Percentiles rank a stretch among this genome's conserved stretches.
Evolutionary conservation across 2,888 invertebrate genomes (phyloP).

Genomic region (Eurois occulta): DNA sequence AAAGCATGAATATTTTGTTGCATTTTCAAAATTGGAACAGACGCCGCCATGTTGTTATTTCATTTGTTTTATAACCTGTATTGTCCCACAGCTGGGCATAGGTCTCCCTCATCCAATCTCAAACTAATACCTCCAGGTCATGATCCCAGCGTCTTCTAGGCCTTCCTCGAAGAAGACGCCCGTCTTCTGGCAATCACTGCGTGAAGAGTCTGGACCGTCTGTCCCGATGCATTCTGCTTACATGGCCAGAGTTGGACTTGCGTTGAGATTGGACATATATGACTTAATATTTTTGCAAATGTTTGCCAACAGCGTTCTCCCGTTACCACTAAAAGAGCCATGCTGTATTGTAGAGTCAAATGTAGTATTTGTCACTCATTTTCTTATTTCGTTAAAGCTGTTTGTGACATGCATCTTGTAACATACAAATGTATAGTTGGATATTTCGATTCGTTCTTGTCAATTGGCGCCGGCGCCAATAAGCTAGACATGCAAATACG

Average conservation of each 20-base stretch:
- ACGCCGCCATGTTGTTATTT: too few relatives aligned
- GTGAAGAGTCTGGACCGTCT: background rate
- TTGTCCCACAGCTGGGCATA: background rate
- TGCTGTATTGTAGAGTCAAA: background rate
- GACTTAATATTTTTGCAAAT: background rate
- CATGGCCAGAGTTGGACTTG: background rate
- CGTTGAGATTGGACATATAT: background rate
- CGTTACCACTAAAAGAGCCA: background rate
- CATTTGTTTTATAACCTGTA: background rate
- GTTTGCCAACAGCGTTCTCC: background rate
- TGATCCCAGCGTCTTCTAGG: background rate
- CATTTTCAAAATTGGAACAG: background rate
- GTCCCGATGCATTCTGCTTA: background rate
- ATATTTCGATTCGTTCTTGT: constrained; percentile 27
- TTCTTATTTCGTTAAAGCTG: background rate
- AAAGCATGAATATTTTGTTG: too few relatives aligned
- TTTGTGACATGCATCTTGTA: background rate
- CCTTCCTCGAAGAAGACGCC: background rate
- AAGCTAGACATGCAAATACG: constrained; percentile 48
- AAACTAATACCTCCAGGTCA: background rate
- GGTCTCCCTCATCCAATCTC: background rate
- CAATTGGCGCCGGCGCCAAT: constrained; percentile 38
- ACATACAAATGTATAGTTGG: constrained; percentile 5
- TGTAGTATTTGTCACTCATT: background rate
- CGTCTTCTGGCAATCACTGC: background rate